Percentiles rank a stretch among this genome's conserved stretches.
Conservation (phyloP, 2,113 vertebrate species). For the Oryzias woworae region DNA sequence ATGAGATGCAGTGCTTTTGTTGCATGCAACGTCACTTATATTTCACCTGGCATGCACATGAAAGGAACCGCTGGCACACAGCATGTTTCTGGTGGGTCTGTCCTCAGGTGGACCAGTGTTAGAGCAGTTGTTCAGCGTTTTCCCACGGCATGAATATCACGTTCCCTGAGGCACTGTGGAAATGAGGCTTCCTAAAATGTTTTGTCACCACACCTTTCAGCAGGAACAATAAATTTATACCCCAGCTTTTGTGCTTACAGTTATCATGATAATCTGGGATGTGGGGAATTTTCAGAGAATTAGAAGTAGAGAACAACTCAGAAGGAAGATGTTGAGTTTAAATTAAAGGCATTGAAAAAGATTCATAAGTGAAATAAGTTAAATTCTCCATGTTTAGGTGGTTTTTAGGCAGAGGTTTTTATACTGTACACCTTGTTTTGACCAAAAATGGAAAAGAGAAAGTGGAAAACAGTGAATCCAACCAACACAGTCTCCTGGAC, state of each 20-base stretch:
- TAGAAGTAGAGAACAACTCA: too few species aligned
- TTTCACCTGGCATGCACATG: too few species aligned
- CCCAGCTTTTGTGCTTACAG: conserved; percentile 18
- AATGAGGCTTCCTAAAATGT: conserved; percentile 46
- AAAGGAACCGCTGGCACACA: too few species aligned
- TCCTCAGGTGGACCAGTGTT: conserved; percentile 8
- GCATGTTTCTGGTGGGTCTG: neutral
- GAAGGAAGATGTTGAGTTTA: too few species aligned
- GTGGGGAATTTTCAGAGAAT: too few species aligned
- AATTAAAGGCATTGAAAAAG: conserved; percentile 40
- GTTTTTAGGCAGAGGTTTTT: neutral
- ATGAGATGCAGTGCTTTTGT: too few species aligned
- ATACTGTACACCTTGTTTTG: too few species aligned
- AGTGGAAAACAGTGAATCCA: too few species aligned
- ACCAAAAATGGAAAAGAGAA: too few species aligned
- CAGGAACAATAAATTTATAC: conserved; percentile 50
- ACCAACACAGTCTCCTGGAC: too few species aligned
- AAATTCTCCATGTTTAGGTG: conserved; percentile 17
- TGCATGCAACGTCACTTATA: too few species aligned
- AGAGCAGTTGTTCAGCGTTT: conserved; percentile 10
- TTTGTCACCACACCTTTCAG: conserved; percentile 53
- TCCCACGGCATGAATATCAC: conserved; percentile 47
- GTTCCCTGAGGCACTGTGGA: conserved; percentile 26
- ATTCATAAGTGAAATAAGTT: conserved; percentile 20
- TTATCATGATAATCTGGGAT: too few species aligned